Evolutionary conservation across 2,888 invertebrate genomes (phyloP).

Genomic region (Leptinotarsa peninsularis): DNA sequence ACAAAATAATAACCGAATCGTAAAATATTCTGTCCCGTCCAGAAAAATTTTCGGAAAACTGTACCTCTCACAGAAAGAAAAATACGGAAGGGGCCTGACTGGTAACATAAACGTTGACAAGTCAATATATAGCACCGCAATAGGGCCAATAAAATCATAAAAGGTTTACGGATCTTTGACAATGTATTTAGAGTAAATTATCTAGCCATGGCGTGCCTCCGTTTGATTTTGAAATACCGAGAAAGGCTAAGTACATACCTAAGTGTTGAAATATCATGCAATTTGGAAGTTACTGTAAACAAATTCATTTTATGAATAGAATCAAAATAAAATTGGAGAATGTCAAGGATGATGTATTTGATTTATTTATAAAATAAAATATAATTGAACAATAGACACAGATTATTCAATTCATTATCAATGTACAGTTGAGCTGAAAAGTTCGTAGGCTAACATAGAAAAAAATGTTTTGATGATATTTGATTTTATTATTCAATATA

Average conservation of each 20-base stretch:
- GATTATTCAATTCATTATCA: too few species aligned
- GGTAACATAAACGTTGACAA: slow-evolving; percentile 41
- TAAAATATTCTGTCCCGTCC: slow-evolving; percentile 3
- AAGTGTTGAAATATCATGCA: background rate
- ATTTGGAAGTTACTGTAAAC: background rate
- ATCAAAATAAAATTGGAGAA: too few species aligned
- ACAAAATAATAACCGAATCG: slow-evolving; percentile 26
- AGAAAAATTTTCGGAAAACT: slow-evolving; percentile 21
- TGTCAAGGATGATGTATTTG: too few species aligned
- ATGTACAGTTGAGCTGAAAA: too few species aligned
- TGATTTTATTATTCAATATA: too few species aligned
- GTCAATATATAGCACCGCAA: slow-evolving; percentile 41
- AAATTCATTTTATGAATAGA: background rate
- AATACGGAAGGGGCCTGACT: slow-evolving; percentile 33
- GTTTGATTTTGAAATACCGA: slow-evolving; percentile 12
- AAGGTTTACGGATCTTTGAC: slow-evolving; percentile 36
- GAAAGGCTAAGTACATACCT: background rate
- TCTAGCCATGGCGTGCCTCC: slow-evolving; percentile 23
- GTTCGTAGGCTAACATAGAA: too few species aligned
- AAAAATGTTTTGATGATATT: too few species aligned
- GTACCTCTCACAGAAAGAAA: slow-evolving; percentile 11
- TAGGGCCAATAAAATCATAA: slow-evolving; percentile 36
- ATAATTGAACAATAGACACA: too few species aligned
- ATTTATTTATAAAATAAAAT: too few species aligned
- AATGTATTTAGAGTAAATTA: slow-evolving; percentile 37